Base-by-base conservation (phyloP, 2,113 vertebrate species). In the Thalassarche chlororhynchos region DNA sequence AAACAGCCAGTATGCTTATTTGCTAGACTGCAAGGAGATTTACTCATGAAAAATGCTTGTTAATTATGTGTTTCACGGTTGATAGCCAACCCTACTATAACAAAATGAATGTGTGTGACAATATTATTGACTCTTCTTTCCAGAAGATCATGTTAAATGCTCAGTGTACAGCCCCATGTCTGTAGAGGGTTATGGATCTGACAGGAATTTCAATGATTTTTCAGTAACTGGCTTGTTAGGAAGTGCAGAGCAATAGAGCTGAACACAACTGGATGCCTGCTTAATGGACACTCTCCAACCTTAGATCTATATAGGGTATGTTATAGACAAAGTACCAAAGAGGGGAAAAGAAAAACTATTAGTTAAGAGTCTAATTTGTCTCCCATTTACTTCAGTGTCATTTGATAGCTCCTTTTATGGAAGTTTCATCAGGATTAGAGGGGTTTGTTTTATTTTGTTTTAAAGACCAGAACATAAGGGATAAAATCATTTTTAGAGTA, bases 81-180 rank as follows among this genome's bases (percentile, higher is more conserved):
- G 28, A 66, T 9, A 89, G 32, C 58, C 55, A 79, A n/a, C 13
- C 17, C 36, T 54, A 54, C 58, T 62, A 26, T 17, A 89, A 70
- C 10, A 58, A 91, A 89, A 87, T 58, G 6, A 93, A 89, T 58
- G 47, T 38, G 40, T 38, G 40, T 64, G 57, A 74, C 52, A 62
- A 68, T 71, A 89, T 78, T 93, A 95, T 79, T 87, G 90, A 95
- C 29, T 74, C 20, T 55, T 58, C 65, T 85, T 84, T 90, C 55
- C 38, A 66, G 44, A 87, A 85, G 38, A 60, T 9, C n/a, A 38
- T 60, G 57, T 82, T 91, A 79, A 95, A 82, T 68, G 32, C 26
- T 47, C 60, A 64, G 9, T 31, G n/a, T 44, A 83, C 38, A 79
- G 87, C 9, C 29, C 21, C 1, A 2, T 29, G 9, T 32, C 25